Base-by-base conservation (phyloP, 2,888 invertebrate genomes). In the Colostygia pectinataria region DNA sequence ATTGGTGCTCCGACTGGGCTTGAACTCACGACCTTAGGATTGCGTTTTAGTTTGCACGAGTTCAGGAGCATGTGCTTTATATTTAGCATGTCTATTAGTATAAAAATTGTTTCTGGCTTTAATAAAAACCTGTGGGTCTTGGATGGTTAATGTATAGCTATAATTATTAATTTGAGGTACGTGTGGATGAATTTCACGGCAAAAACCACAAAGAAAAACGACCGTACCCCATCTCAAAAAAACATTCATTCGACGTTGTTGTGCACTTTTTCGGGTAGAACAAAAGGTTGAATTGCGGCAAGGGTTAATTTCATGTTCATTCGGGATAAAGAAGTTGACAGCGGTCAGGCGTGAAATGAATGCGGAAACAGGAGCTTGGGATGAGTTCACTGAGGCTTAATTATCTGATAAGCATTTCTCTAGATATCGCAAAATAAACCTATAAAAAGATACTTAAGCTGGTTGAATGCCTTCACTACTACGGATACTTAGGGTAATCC, bases 301-400 rank as follows among this genome's bases (percentile, higher is more conserved):
- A 42, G 59, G 51, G 60, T 56, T 61, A 56, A 61, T 63, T 63
- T 59, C 53, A 45, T 57, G 54, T 53, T 57, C 47, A 54, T 54
- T 50, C 43, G 34, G 60, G 55, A 55, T 60, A 53, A 59, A 62
- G 57, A 60, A 62, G 55, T 60, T 63, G 61, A 62, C 63, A 59
- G 60, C 60, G 61, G 63, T 57, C 57, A 58, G 47, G 46, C 60
- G 58, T 61, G 60, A 58, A 61, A 61, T 56, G 55, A 55, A 61
- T 56, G 58, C 55, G 51, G 39, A 57, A 58, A 40, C 29, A 46
- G 38, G 46, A 41, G 37, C 32, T 32, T 14, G 15, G 33, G 32
- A 40, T 49, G 38, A 46, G 8, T 33, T 18, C 45, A 45, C 40
- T 44, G n/a, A 38, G 24, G 38, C 18, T 38, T 32, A 13, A 28